Percentiles rank a stretch among this genome's conserved stretches.
These are phyloP conservation scores for Koerneria pararmatus DNA, from an alignment of 2,888 invertebrate species.

Conservation along the genomic window DNA sequence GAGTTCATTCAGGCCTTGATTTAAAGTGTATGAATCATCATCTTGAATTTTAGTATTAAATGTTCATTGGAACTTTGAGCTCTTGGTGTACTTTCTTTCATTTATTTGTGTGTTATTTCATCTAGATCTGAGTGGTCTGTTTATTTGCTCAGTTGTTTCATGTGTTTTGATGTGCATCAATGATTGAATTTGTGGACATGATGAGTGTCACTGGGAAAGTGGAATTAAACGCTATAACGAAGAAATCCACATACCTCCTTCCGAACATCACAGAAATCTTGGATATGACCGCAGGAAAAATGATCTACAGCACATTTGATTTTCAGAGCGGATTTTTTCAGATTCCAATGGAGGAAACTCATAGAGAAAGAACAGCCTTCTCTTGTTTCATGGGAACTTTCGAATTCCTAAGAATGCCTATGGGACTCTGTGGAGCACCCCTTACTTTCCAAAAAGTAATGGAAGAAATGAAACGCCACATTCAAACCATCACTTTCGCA, in stretches of 20 bases:
- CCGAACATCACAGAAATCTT: conserved; percentile 19
- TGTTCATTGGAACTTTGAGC: no score
- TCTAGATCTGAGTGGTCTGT: no score
- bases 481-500: neutral
- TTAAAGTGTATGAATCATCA: no score
- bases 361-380: conserved; percentile 27
- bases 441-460: conserved; percentile 27
- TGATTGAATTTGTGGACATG: no score
- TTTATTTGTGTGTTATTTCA: no score
- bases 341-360: conserved; percentile 15
- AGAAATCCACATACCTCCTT: neutral
- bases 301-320: conserved; percentile 26
- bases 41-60: no score
- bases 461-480: conserved; percentile 5
- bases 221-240: neutral
- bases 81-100: no score
- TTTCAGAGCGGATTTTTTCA: conserved; percentile 27
- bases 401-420: conserved; percentile 25
- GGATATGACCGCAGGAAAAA: neutral
- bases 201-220: no score
- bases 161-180: no score
- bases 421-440: conserved; percentile 25
- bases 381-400: conserved; percentile 17
- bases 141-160: no score
- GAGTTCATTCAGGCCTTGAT: no score